Evolutionary conservation across 2,113 vertebrate genomes (phyloP), one percentile per base, ranked within the genome.

Genomic region (Chionodraco myersi): DNA sequence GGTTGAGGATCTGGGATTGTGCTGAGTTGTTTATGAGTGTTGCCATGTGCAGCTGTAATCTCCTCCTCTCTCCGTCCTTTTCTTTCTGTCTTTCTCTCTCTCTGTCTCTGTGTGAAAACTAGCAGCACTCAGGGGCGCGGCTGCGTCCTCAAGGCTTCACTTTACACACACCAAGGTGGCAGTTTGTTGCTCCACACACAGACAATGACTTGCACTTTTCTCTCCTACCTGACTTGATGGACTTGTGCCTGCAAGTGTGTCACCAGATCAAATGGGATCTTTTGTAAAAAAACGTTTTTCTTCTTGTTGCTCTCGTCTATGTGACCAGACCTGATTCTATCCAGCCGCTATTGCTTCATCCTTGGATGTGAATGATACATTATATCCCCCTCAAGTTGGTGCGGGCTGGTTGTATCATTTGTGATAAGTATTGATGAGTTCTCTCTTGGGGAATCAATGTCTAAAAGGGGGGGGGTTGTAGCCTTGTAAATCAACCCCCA

Each of bases 181-280:
- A 88, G 88, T 87, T 91, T 89, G 87, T 92, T 90, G 86, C 90
- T 88, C 53, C 77, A 47, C 85, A 79, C 84, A 72, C 86, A 77
- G 84, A 89, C 90, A 93, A 89, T 94, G 93, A 94, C 93, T 92
- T 92, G 93, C 91, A 92, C 90, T 94, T 92, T 90, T 88, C 89
- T 84, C 59, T 83, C 60, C 48, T 74, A 79, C 79, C 77, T 72
- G 63, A 86, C 82, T 90, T 47, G 72, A 82, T 81, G 80, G 87
- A 84, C 87, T 84, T 83, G 86, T 79, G 72, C 77, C 64, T 75
- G 84, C n/a, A 41, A 88, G 77, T 85, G 86, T 90, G 88, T 77
- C 82, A 87, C 71, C 65, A 75, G 88, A 86, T 91, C 87, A 87
- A 85, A 91, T 84, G 73, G 65, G 79, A 91, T 90, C 73, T 87